Conservation (phyloP, 2,888 invertebrate genomes). For the Polia nebulosa region DNA sequence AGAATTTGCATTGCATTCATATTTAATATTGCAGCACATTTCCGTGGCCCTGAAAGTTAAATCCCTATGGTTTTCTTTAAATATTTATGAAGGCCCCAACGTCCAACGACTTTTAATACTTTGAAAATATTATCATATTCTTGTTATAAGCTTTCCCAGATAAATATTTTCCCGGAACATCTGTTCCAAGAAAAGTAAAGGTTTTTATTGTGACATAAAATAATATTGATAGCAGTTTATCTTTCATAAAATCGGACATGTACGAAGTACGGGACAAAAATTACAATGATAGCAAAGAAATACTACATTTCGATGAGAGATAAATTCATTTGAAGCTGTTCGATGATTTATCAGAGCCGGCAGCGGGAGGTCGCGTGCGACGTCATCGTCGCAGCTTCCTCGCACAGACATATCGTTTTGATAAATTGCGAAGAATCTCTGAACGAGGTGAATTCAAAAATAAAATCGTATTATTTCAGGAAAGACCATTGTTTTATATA, state of each 20-base stretch:
- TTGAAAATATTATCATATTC: constrained; percentile 81
- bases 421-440: constrained; percentile 84
- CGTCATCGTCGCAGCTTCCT: constrained; percentile 81
- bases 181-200: constrained; percentile 66
- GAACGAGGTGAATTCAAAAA: constrained; percentile 78
- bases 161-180: constrained; percentile 72
- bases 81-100: constrained; percentile 85
- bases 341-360: constrained; percentile 83
- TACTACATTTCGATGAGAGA: constrained; percentile 78
- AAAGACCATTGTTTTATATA: constrained; percentile 63
- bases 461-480: constrained; percentile 66
- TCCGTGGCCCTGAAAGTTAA: constrained; percentile 78
- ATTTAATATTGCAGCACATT: constrained; percentile 70
- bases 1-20: constrained; percentile 58
- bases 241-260: constrained; percentile 28
- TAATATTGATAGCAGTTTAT: constrained; percentile 35
- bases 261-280: constrained; percentile 18
- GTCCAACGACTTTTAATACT: constrained; percentile 84
- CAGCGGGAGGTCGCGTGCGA: constrained; percentile 75
- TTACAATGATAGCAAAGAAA: constrained; percentile 71
- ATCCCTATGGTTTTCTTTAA: constrained; percentile 83
- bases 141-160: constrained; percentile 75
- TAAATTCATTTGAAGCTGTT: constrained; percentile 80
- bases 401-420: constrained; percentile 81
- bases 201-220: constrained; percentile 58